These are phyloP conservation scores for Syngnathus acus DNA, from an alignment of 2,797 vertebrate species.

Conservation along the genomic window DNA sequence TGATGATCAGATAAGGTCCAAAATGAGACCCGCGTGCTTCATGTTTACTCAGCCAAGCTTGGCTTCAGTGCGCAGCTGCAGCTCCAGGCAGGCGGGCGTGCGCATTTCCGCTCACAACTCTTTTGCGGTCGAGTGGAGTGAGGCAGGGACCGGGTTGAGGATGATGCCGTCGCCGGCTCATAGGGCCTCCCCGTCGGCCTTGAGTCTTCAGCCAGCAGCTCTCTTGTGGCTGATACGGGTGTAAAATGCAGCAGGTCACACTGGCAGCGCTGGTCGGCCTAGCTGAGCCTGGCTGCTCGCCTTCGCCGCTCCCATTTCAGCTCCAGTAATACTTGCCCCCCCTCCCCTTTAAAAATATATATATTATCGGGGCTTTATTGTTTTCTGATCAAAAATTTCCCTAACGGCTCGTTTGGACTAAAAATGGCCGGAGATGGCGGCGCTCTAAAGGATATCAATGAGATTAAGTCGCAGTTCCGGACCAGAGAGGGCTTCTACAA, in stretches of 20 bases:
- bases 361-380: conserved; percentile 30
- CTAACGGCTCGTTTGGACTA: conserved; percentile 70
- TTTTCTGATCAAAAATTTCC: conserved; percentile 76
- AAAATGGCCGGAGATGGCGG: conserved; percentile 82
- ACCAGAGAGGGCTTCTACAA: conserved; percentile 90
- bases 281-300: conserved; percentile 44
- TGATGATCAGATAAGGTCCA: too few species aligned
- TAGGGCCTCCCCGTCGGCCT: conserved; percentile 26
- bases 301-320: conserved; percentile 30
- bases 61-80: too few species aligned
- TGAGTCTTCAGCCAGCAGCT: conserved; percentile 16
- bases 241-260: conserved; percentile 41
- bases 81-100: neutral
- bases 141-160: conserved; percentile 33
- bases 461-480: conserved; percentile 90
- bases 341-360: neutral
- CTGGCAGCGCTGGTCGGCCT: conserved; percentile 37
- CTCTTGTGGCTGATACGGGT: conserved; percentile 11
- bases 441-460: conserved; percentile 78
- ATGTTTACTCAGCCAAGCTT: too few species aligned
- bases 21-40: too few species aligned
- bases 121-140: conserved; percentile 7
- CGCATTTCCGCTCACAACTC: neutral
- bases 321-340: conserved; percentile 31
- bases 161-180: conserved; percentile 38